Evolutionary conservation across 2,797 vertebrate genomes (phyloP).

Genomic region (Rhabdophis nuchalis): DNA sequence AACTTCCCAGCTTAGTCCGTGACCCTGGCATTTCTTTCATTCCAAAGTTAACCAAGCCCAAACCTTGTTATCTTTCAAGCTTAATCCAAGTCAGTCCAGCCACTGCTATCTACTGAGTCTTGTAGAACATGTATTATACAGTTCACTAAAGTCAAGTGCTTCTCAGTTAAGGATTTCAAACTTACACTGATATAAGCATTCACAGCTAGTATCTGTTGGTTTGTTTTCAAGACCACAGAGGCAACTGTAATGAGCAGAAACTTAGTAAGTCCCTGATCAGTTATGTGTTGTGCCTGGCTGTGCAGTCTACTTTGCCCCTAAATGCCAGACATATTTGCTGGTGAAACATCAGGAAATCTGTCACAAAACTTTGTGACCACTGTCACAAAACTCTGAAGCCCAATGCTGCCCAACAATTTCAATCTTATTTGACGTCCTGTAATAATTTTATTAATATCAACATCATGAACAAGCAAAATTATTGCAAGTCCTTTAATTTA

Average conservation of each 20-base stretch:
- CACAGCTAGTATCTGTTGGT: neutral
- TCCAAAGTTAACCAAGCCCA: neutral
- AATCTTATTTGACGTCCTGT: neutral
- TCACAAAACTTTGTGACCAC: neutral
- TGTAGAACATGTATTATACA: neutral
- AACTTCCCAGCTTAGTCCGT: neutral
- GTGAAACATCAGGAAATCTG: neutral
- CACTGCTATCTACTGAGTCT: neutral
- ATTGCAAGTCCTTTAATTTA: neutral
- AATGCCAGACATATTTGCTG: neutral
- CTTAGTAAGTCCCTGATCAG: neutral
- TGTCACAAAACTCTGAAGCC: neutral
- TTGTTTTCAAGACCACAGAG: neutral
- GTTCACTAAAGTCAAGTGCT: neutral
- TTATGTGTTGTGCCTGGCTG: neutral
- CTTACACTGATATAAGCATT: neutral
- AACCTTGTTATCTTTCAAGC: neutral
- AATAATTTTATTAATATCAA: neutral
- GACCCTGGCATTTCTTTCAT: neutral
- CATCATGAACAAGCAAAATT: neutral
- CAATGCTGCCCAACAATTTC: neutral
- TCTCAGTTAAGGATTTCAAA: neutral
- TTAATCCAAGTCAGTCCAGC: neutral
- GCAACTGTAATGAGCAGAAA: neutral
- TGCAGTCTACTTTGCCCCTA: neutral